Evolutionary conservation across 2,888 invertebrate species (phyloP).

Genomic region (Exocentrus adspersus): DNA sequence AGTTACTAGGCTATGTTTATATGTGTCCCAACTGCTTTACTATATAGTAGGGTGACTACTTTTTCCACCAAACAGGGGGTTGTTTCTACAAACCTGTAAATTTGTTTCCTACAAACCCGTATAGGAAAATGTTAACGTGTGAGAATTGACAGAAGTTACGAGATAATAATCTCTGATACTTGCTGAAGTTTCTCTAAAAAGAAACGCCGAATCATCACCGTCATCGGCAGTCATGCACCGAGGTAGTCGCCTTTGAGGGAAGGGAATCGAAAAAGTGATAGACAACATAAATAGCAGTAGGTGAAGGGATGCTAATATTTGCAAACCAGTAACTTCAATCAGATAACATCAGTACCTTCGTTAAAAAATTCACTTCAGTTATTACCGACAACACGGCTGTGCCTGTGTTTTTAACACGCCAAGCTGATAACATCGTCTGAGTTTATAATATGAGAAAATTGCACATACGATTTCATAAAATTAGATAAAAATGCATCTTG

Average conservation of each 20-base stretch:
- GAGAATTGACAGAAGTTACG: slow-evolving; percentile 37
- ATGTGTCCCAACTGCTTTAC: no score
- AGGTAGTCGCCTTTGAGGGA: slow-evolving; percentile 17
- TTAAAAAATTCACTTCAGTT: slow-evolving; percentile 20
- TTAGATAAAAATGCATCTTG: slow-evolving; percentile 16
- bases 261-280: slow-evolving; percentile 18
- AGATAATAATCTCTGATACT: slow-evolving; percentile 34
- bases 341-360: slow-evolving; percentile 33
- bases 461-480: slow-evolving; percentile 20
- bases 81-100: no score
- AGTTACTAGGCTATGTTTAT: no score
- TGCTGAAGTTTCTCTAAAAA: slow-evolving; percentile 31
- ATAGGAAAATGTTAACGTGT: slow-evolving; percentile 25
- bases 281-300: slow-evolving; percentile 2
- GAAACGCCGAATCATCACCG: slow-evolving; percentile 35
- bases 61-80: no score
- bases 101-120: no score
- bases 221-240: neutral
- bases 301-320: slow-evolving; percentile 4
- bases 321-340: slow-evolving; percentile 32
- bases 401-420: slow-evolving; percentile 28
- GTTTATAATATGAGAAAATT: slow-evolving; percentile 30
- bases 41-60: no score
- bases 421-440: slow-evolving; percentile 31
- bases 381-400: slow-evolving; percentile 26